Percentiles rank a stretch among this genome's conserved stretches.
Evolutionary conservation across 2,113 vertebrate genomes (phyloP).

Genomic region (Mus spicilegus): DNA sequence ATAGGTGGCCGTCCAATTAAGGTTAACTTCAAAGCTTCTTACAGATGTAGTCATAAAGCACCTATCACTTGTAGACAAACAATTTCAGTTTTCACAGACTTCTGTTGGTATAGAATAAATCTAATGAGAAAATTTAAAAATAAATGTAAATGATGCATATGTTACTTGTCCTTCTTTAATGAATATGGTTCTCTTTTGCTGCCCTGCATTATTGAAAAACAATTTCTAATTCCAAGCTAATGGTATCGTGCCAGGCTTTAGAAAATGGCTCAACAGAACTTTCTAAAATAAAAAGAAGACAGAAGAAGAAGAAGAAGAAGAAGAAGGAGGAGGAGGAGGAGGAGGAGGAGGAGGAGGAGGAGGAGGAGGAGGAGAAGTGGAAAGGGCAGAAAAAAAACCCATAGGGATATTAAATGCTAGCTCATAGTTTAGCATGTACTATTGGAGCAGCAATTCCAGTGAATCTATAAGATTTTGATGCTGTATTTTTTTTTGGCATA

Average conservation of each 20-base stretch:
- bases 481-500: not conserved
- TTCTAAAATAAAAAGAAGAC: not conserved
- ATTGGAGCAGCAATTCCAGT: not conserved
- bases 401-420: not conserved
- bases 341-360: too few relatives aligned
- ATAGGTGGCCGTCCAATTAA: not conserved
- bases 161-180: not conserved
- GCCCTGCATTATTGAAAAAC: not conserved
- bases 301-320: not conserved
- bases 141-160: slow-evolving; percentile 17
- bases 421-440: not conserved
- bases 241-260: not conserved
- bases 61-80: not conserved
- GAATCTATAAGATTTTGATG: not conserved
- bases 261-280: not conserved
- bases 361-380: too few relatives aligned
- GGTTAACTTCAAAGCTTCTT: slow-evolving; percentile 15
- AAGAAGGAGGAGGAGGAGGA: too few relatives aligned
- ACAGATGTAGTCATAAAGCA: not conserved
- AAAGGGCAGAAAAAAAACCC: not conserved
- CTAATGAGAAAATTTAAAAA: slow-evolving; percentile 1
- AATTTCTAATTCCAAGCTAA: slow-evolving; percentile 36
- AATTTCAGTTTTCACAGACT: slow-evolving; percentile 4
- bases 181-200: slow-evolving; percentile 25
- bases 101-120: not conserved